These are phyloP conservation scores for Elephas maximus DNA, from an alignment of 2,113 vertebrate genomes.

Conservation along the genomic window DNA sequence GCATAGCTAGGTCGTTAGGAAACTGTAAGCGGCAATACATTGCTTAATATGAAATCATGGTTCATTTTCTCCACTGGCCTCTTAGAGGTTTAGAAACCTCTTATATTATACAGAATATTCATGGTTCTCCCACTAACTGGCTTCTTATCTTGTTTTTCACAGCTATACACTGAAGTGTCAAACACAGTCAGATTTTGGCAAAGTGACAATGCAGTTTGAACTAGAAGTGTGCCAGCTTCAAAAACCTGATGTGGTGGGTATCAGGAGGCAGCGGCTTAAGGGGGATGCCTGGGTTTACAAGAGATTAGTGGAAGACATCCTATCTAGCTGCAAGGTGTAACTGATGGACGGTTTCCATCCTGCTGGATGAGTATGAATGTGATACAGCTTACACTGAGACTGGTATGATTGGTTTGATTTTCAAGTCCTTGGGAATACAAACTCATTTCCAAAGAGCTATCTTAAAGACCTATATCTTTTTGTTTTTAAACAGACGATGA, in stretches of 20 bases:
- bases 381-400: neutral
- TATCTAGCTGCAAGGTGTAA: constrained; percentile 92
- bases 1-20: constrained; percentile 60
- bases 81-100: constrained; percentile 61
- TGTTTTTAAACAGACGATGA: constrained; percentile 64
- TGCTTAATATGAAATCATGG: constrained; percentile 58
- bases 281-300: constrained; percentile 99
- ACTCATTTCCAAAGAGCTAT: constrained; percentile 44
- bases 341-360: neutral
- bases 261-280: constrained; percentile 94
- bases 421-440: constrained; percentile 35
- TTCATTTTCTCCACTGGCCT: constrained; percentile 59
- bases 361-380: neutral
- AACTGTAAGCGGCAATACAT: constrained; percentile 45
- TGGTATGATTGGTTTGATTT: constrained; percentile 4
- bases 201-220: constrained; percentile 96
- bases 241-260: constrained; percentile 91
- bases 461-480: constrained; percentile 59
- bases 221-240: constrained; percentile 96
- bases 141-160: constrained; percentile 72
- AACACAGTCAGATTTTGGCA: constrained; percentile 94
- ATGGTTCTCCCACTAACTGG: constrained; percentile 10
- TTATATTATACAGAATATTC: constrained; percentile 60
- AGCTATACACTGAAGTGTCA: constrained; percentile 96
- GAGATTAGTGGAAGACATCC: constrained; percentile 95